These are phyloP conservation scores for Eurytoma californica DNA, from an alignment of 2,888 invertebrate genomes.

Conservation along the genomic window DNA sequence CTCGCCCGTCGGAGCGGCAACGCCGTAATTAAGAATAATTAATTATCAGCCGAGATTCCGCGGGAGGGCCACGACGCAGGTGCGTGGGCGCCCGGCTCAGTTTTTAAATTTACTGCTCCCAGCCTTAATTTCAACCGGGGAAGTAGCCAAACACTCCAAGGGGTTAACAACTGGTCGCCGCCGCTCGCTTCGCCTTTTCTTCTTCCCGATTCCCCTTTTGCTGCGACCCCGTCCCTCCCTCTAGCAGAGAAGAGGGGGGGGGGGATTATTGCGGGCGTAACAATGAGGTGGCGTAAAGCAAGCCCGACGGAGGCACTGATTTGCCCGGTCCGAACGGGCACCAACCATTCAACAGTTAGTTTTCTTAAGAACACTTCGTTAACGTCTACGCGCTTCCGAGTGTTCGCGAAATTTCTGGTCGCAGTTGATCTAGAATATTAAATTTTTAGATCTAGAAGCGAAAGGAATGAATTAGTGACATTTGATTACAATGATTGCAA, in stretches of 20 bases:
- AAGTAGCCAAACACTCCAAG: constrained; percentile 37
- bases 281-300: constrained; percentile 36
- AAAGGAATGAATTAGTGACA: too few species aligned
- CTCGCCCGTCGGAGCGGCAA: not conserved
- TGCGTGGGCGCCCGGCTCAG: constrained; percentile 53
- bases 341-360: constrained; percentile 11
- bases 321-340: constrained; percentile 13
- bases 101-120: constrained; percentile 64
- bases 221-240: not conserved
- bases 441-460: too few species aligned
- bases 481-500: not conserved
- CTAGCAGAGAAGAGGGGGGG: not conserved
- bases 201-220: not conserved
- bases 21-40: constrained; percentile 33
- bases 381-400: not conserved
- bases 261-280: constrained; percentile 46
- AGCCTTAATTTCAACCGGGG: constrained; percentile 60
- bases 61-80: constrained; percentile 53
- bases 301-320: constrained; percentile 24
- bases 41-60: constrained; percentile 34
- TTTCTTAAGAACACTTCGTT: constrained; percentile 29
- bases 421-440: not conserved
- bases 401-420: not conserved
- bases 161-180: constrained; percentile 34
- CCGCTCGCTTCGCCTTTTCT: not conserved